Evolutionary conservation across 2,113 vertebrate species (phyloP), one percentile per base, ranked within the genome.

Genomic region (Coryphaenoides rupestris): DNA sequence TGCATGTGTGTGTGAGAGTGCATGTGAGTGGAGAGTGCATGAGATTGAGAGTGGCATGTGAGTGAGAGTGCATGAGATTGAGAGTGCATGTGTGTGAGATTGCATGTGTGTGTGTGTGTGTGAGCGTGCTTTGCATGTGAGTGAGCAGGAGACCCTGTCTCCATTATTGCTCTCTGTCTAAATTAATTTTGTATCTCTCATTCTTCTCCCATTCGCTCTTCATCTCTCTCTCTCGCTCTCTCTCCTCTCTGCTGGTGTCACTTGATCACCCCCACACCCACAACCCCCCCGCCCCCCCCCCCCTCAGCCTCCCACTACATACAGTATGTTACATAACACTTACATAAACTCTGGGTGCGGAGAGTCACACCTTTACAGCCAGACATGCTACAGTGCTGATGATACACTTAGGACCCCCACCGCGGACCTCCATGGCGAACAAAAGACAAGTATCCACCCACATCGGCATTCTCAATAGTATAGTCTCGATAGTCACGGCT

Each of bases 251-350:
- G 15, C 22, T 21, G 22, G 19, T 26, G 45, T 21, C 57, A n/a
- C 56, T 10, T 28, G 14, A 26, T 45, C 26, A 16, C 52, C 19
- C 40, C 23, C 23, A 19, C 55, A 17, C 53, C n/a, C 53, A 17
- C 21, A 3, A 12, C 16, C 60, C 23, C 60, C 23, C 46, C 17
- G 21, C 23, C 47, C n/a, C 22, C 6, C 68, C 70, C 70, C 58
- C 58, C 47, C 65, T 58, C 64, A 59, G 40, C 58, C 21, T 63
- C 68, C 80, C 80, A 84, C 86, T 78, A 69, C 80, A 76, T 83
- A 79, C 77, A 81, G 66, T 65, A 67, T 76, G 71, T 87, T 86
- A 84, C 76, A 83, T 85, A 86, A 86, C 75, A 66, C 73, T 87
- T 87, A 86, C 55, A 82, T 85, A 86, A 89, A 87, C 15, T 59